Base-by-base conservation (phyloP, 2,888 invertebrate species). In the Busseola fusca region DNA sequence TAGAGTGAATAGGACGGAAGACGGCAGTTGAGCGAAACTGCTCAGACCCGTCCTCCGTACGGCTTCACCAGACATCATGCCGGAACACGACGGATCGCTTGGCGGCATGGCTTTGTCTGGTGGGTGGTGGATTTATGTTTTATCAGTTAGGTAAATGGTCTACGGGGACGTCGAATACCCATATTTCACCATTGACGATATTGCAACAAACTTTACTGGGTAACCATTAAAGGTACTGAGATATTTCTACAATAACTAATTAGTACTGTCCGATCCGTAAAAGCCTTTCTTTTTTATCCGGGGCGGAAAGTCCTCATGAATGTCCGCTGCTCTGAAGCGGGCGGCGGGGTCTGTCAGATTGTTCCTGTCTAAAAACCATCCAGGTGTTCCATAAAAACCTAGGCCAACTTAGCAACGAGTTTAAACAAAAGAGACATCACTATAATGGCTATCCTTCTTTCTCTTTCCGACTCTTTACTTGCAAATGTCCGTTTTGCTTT, bases 401-500 rank as follows among this genome's bases (percentile, higher is more conserved):
- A 34, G 12, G 25, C 30, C 40, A 2, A 21, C 42, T 16, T 21
- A 5, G 9, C 14, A 25, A 74, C 54, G 27, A 52, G 14, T 42
- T 30, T 45, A 50, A 54, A 21, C 16, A 72, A 77, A 64, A 50
- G 72, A 62, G 60, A 72, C 30, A 37, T 56, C 54, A n/a, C 5
- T 56, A 64, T 27, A 40, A 56, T 16, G 42, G 48, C 14, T 50
- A 37, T 37, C 14, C 14, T 48, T 30, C 21, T 37, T 30, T 64
- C 67, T 42, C 59, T 45, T 34, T 59, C 48, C 12, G 18, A n/a
- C 25, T 48, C 45, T 56, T 73, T 67, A 42, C 30, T 62, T 63
- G 63, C 30, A 67, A 76, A 57, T 18, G 73, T 60, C 50, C 40
- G 64, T 73, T 76, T 76, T 76, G 76, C 74, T 76, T 78, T 30